Conservation (phyloP, 2,113 vertebrate species). For the Grallaria varia region DNA sequence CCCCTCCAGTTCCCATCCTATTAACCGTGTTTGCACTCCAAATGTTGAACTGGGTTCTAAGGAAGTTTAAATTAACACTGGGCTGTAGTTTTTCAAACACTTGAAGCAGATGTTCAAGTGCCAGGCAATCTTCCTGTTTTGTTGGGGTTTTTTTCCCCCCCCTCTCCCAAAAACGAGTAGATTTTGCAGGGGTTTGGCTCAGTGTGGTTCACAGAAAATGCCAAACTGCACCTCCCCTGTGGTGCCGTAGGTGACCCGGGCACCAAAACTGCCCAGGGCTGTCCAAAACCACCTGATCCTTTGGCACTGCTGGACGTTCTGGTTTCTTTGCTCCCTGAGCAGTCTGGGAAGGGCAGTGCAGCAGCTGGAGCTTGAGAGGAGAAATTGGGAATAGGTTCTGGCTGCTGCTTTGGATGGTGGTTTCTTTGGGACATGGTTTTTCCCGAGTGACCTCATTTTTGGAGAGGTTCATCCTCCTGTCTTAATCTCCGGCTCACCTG, state of each 20-base stretch:
- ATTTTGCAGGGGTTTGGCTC: background rate
- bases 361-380: background rate
- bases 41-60: slow-evolving; percentile 67
- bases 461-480: background rate
- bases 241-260: background rate
- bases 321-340: background rate
- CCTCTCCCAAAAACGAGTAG: background rate
- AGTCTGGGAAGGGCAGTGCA: background rate
- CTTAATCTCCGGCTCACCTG: background rate
- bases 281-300: accelerated
- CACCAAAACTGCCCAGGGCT: background rate
- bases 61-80: slow-evolving; percentile 78
- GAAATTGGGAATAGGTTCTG: background rate
- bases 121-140: slow-evolving; percentile 37
- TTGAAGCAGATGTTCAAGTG: slow-evolving; percentile 70
- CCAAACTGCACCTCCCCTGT: background rate
- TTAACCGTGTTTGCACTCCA: slow-evolving; percentile 67
- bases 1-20: slow-evolving; percentile 61
- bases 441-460: background rate
- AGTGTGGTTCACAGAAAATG: background rate
- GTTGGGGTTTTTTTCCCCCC: accelerated
- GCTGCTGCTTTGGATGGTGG: background rate
- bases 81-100: slow-evolving; percentile 71
- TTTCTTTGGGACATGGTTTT: background rate
- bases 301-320: background rate